Base-by-base conservation (phyloP, 2,113 vertebrate genomes). In the Cairina moschata region DNA sequence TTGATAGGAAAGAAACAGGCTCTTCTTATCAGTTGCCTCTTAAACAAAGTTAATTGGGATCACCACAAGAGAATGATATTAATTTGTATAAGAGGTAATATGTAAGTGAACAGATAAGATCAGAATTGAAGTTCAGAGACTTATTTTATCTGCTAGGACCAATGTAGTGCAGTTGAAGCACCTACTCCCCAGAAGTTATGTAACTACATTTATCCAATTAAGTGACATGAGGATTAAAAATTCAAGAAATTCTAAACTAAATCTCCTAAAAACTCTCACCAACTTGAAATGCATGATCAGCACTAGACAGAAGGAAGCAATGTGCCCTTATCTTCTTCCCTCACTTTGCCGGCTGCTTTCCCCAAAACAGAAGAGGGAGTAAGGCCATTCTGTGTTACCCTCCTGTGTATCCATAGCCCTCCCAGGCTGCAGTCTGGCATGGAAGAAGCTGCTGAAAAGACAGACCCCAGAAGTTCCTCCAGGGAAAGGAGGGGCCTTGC, bases 381-480 rank as follows among this genome's bases (percentile, higher is more conserved):
- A 46, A 67, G 59, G 9, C 3, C 8, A 11, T 75, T 59, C 17
- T 60, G 7, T 23, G 26, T 5, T 14, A 21, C 3, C 8, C 8
- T 13, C 46, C 46, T 48, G 46, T 48, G 20, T 87, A 52, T 36
- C 10, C 3, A 48, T 44, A 80, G 14, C 3, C 42, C 4, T 54
- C 1, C 10, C 21, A 14, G 25, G 17, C 7, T 78, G 28, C 55
- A 74, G 36, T 1, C 1, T 44, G 32, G 25, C 4, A 12, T 34
- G 18, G 20, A 87, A 56, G 0, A 0, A 60, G 21, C 1, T 79
- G 32, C 38, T 76, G 54, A 9, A 36, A 42, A 7, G 13, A 2
- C 42, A 6, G 14, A 48, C 46, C 55, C 91, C 14, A 40, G 17
- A 2, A 13, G 18, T 21, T 62, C 5, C 60, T 68, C 44, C 23